phyloP scores from a whole-genome alignment of 1,140 invertebrate species.

The Drosophila nikananu region DNA sequence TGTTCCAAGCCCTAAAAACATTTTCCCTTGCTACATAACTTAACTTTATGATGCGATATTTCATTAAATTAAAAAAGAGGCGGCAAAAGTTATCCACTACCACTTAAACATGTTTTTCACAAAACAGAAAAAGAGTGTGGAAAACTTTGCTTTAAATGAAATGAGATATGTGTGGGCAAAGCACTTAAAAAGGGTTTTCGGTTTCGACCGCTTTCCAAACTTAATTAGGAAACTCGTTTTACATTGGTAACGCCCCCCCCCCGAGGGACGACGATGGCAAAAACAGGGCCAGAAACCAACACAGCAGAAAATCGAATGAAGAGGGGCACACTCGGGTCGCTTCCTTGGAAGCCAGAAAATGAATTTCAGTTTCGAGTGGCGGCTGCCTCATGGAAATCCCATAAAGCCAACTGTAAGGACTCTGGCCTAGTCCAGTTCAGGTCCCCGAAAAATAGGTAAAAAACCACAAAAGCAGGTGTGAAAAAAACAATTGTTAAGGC shows the following conservation, averaged over 20 bases:
- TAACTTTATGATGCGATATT: slow-evolving; percentile 62
- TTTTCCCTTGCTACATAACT: slow-evolving; percentile 38
- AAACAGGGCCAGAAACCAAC: slow-evolving; percentile 45
- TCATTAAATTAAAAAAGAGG: slow-evolving; percentile 29
- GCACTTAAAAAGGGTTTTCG: slow-evolving; percentile 67
- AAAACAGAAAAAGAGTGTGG: slow-evolving; percentile 19
- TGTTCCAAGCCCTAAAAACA: slow-evolving; percentile 5
- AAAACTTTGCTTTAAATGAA: slow-evolving; percentile 67
- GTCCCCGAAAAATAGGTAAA: slow-evolving; percentile 27
- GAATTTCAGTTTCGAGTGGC: slow-evolving; percentile 63
- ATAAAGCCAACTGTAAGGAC: slow-evolving; percentile 54
- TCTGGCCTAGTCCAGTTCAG: slow-evolving; percentile 2
- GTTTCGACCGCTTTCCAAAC: slow-evolving; percentile 42
- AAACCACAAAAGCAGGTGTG: slow-evolving; percentile 60
- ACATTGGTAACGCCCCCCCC: slow-evolving; percentile 6
- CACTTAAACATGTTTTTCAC: slow-evolving; percentile 51
- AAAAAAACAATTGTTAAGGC: slow-evolving; percentile 38
- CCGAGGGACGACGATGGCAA: not conserved
- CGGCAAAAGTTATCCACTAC: slow-evolving; percentile 59
- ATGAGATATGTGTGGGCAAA: slow-evolving; percentile 57
- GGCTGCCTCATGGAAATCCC: slow-evolving; percentile 39
- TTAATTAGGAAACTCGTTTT: slow-evolving; percentile 72
- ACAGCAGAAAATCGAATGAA: slow-evolving; percentile 67
- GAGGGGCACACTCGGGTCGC: slow-evolving; percentile 12
- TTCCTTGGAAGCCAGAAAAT: slow-evolving; percentile 17